These are phyloP conservation scores for Pogonomyrmex californicus DNA, from an alignment of 1,140 invertebrate species.

Conservation along the genomic window DNA sequence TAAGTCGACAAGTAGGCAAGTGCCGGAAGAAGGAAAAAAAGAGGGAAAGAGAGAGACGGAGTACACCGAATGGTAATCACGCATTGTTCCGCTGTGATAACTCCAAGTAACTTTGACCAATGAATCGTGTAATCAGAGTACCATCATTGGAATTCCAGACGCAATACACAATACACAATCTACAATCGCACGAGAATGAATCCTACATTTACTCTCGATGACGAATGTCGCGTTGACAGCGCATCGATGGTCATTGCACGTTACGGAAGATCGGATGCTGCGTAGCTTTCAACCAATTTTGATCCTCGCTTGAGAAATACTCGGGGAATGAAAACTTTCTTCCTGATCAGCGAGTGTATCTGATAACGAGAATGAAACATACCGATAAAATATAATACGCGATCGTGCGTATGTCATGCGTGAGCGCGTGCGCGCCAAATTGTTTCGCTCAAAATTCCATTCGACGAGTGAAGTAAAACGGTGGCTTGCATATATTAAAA, in stretches of 20 bases:
- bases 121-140: not conserved
- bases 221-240: not conserved
- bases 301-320: too few relatives aligned
- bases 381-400: not conserved
- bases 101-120: not conserved
- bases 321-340: not conserved
- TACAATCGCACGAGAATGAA: not conserved
- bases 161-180: too few relatives aligned
- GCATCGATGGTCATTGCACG: too few relatives aligned
- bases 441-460: not conserved
- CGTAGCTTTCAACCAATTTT: not conserved
- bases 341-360: not conserved
- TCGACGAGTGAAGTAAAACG: not conserved
- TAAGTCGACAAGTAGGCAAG: not conserved
- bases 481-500: not conserved
- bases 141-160: not conserved
- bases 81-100: not conserved
- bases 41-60: not conserved
- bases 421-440: not conserved
- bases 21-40: not conserved
- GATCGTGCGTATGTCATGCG: not conserved
- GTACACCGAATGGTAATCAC: not conserved
- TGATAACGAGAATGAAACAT: not conserved
- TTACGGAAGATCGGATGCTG: not conserved
- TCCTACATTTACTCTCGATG: not conserved